Conservation (phyloP, 2,888 invertebrate genomes). For the Philaethria dido region DNA sequence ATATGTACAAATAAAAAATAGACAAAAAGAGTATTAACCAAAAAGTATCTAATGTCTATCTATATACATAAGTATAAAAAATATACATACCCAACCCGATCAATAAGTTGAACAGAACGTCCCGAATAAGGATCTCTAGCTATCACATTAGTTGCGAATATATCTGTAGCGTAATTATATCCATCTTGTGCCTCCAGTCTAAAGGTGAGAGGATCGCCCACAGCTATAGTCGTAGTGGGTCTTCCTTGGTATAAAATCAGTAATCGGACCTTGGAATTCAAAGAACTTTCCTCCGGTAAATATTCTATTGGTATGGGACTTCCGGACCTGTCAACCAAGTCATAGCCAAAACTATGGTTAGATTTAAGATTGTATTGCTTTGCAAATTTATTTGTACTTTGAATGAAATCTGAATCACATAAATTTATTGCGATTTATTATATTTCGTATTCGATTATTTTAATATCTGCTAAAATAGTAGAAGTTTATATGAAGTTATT, state of each 20-base stretch:
- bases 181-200: constrained; percentile 95
- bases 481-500: background rate
- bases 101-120: constrained; percentile 94
- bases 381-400: constrained; percentile 57
- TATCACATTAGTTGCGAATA: constrained; percentile 96
- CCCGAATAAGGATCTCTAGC: constrained; percentile 97
- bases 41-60: too few relatives aligned
- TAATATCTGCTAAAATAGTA: background rate
- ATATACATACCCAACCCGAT: constrained; percentile 90
- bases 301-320: constrained; percentile 97
- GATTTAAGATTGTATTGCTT: constrained; percentile 54
- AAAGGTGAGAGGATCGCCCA: constrained; percentile 95
- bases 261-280: constrained; percentile 94
- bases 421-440: background rate
- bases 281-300: constrained; percentile 94
- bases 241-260: constrained; percentile 94
- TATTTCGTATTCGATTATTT: background rate
- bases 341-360: constrained; percentile 77
- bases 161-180: constrained; percentile 93
- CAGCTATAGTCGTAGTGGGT: constrained; percentile 96
- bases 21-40: too few relatives aligned
- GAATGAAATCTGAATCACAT: constrained; percentile 57
- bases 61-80: too few relatives aligned
- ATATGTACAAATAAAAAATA: too few relatives aligned
- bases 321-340: constrained; percentile 88